These are phyloP conservation scores for Heliangelus exortis DNA, from an alignment of 2,797 vertebrate genomes.

Conservation along the genomic window DNA sequence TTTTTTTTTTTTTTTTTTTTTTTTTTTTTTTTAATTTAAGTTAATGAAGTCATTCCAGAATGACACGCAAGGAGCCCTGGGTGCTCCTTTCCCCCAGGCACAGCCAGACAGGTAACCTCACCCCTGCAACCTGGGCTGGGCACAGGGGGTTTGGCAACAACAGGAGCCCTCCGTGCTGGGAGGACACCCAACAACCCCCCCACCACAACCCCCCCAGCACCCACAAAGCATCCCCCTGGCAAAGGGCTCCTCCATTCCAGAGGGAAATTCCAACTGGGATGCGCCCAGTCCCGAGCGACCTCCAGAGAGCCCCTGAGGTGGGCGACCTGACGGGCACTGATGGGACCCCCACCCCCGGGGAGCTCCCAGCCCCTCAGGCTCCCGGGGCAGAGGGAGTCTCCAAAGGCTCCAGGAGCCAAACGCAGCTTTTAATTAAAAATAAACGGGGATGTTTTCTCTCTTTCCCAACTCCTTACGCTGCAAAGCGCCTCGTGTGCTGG, in stretches of 20 bases:
- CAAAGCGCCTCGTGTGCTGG: not conserved
- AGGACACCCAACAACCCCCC: not conserved
- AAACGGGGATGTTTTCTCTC: not conserved
- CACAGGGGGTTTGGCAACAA: fast-evolving
- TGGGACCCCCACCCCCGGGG: fast-evolving
- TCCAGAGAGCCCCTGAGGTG: fast-evolving
- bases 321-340: not conserved
- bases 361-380: fast-evolving
- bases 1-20: too few relatives aligned
- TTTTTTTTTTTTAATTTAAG: constrained; percentile 11
- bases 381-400: not conserved
- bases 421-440: not conserved
- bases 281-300: not conserved
- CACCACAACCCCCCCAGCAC: not conserved
- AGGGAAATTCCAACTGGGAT: not conserved
- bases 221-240: not conserved
- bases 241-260: not conserved
- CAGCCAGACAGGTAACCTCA: not conserved
- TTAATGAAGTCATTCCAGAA: constrained; percentile 47
- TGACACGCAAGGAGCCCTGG: not conserved
- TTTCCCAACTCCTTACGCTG: not conserved
- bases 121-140: fast-evolving
- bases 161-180: not conserved
- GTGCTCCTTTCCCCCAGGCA: not conserved
- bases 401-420: fast-evolving